A percentile compares a stretch with the other conserved stretches of the same genome.
phyloP scores from a whole-genome alignment of 2,797 vertebrate species.

The Lagodon rhomboides region DNA sequence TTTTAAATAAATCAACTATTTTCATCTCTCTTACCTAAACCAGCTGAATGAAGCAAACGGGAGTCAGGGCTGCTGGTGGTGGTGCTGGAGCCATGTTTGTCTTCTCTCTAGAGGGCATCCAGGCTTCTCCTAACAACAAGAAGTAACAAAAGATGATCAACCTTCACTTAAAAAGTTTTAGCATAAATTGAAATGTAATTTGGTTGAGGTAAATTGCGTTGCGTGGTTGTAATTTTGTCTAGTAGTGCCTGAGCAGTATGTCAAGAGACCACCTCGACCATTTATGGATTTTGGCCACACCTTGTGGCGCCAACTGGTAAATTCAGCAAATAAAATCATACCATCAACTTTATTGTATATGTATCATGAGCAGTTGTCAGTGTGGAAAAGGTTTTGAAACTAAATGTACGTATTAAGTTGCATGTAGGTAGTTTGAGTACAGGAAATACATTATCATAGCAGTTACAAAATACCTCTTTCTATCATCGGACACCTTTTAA shows the following conservation, averaged over 20 bases:
- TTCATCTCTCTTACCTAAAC: neutral
- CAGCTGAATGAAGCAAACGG: neutral
- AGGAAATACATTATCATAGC: no score
- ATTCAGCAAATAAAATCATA: neutral
- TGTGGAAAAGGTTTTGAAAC: no score
- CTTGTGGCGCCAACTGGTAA: conserved; percentile 10
- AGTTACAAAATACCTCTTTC: no score
- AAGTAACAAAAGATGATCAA: neutral
- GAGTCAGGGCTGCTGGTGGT: neutral
- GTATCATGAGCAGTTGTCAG: neutral
- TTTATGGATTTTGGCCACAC: conserved; percentile 13
- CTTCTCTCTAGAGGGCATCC: neutral
- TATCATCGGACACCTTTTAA: no score
- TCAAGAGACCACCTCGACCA: neutral
- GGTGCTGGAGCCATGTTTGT: neutral
- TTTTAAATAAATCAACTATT: neutral
- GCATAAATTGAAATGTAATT: neutral
- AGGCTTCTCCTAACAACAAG: neutral
- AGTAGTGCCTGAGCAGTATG: no score
- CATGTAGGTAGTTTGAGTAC: no score
- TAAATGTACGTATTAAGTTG: no score
- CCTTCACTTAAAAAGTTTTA: neutral
- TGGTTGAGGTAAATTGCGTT: neutral
- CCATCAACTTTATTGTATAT: neutral
- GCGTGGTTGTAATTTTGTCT: no score